Evolutionary conservation across 2,113 vertebrate species (phyloP).

Genomic region (Tangachromis dhanisi): DNA sequence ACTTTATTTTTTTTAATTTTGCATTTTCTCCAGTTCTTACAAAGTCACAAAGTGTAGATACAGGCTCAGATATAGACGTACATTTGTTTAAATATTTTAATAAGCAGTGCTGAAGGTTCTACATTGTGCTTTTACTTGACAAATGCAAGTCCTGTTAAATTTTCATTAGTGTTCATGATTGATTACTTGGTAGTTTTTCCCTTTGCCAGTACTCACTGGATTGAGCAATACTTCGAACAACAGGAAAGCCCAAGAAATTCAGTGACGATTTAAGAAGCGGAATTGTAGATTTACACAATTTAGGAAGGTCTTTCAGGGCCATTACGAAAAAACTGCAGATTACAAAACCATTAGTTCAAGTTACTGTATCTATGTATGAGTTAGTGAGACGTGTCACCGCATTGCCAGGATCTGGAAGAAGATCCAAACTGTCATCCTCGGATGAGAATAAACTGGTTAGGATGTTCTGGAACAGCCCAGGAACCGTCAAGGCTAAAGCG

Average conservation of each 20-base stretch:
- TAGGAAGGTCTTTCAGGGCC: not conserved
- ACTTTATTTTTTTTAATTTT: not conserved
- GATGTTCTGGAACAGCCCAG: not conserved
- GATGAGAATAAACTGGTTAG: not conserved
- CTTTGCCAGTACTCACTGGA: not conserved
- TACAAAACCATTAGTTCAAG: not conserved
- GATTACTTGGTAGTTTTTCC: not conserved
- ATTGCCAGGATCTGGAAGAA: not conserved
- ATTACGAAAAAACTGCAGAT: not conserved
- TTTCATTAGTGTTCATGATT: not conserved
- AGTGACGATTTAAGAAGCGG: accelerated
- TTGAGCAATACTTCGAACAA: not conserved
- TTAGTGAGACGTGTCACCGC: not conserved
- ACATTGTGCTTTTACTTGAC: not conserved
- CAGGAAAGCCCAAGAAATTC: accelerated
- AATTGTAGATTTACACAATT: not conserved
- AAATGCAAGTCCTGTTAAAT: not conserved
- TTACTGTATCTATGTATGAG: not conserved
- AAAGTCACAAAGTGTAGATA: not conserved
- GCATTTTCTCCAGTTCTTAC: not conserved
- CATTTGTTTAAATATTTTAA: not conserved
- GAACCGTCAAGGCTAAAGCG: accelerated
- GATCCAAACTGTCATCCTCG: not conserved
- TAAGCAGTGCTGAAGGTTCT: not conserved
- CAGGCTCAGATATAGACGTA: not conserved